phyloP scores from a whole-genome alignment of 2,797 vertebrate species.

The Gymnopithys bicolor region DNA sequence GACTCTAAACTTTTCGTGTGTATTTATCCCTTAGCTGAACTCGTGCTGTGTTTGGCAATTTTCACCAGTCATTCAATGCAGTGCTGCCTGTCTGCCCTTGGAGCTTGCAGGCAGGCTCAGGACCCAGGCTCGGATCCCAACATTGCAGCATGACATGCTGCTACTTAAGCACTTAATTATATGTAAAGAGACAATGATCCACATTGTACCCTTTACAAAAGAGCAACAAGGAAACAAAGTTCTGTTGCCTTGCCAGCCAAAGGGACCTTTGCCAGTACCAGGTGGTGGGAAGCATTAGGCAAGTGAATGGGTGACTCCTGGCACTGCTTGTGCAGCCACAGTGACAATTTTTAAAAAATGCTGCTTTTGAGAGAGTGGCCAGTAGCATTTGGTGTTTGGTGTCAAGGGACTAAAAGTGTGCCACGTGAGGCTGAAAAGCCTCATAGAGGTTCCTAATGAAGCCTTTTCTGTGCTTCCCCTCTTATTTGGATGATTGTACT shows the following conservation, averaged over 20 bases:
- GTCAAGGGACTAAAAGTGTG: slow-evolving; percentile 52
- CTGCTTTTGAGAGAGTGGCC: slow-evolving; percentile 35
- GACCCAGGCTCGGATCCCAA: neutral
- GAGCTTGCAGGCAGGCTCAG: neutral
- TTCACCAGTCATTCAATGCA: neutral
- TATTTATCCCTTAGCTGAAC: neutral
- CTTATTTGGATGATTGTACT: neutral
- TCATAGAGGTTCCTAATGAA: slow-evolving; percentile 29
- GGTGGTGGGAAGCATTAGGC: slow-evolving; percentile 50
- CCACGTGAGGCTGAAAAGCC: slow-evolving; percentile 31
- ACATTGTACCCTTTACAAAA: slow-evolving; percentile 46
- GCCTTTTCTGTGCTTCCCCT: slow-evolving; percentile 14
- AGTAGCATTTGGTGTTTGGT: neutral
- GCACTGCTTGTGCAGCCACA: neutral
- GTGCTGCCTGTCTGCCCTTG: neutral
- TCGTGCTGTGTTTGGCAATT: neutral
- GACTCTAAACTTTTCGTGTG: neutral
- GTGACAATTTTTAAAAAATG: neutral
- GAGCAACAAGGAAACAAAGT: slow-evolving; percentile 53
- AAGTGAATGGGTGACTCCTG: slow-evolving; percentile 14
- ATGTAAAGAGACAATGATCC: neutral
- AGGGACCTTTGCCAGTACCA: slow-evolving; percentile 44
- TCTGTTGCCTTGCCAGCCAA: slow-evolving; percentile 24
- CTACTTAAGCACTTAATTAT: slow-evolving; percentile 51
- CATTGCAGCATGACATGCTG: neutral